These are phyloP conservation scores for Ptycholaimellus sp. DNA, from an alignment of 2,888 invertebrate species.

Conservation along the genomic window DNA sequence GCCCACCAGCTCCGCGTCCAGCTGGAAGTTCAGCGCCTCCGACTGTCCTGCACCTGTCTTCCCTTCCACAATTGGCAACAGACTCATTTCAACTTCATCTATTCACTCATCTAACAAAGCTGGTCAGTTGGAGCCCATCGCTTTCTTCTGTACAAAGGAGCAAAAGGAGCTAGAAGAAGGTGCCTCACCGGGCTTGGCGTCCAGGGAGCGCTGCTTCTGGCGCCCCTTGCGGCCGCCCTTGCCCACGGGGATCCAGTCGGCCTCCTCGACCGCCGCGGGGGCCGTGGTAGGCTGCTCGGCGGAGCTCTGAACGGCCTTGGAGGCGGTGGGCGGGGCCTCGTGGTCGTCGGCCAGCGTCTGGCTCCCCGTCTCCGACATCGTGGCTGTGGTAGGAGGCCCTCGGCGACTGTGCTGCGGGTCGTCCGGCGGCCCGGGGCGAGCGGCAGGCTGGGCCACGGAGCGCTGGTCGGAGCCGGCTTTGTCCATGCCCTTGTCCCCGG, in stretches of 20 bases:
- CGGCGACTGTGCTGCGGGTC: constrained; percentile 5
- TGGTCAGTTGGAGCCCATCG: constrained; percentile 2
- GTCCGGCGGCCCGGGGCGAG: constrained; percentile 7
- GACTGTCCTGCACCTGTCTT: constrained; percentile 27
- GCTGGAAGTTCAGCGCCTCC: constrained; percentile 80
- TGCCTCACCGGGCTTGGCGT: no score
- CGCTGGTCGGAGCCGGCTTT: neutral
- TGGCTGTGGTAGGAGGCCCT: neutral
- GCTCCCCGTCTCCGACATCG: neutral
- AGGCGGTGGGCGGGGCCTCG: no score
- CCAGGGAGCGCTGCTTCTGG: constrained; percentile 5
- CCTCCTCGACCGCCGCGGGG: constrained; percentile 31
- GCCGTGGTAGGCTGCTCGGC: neutral
- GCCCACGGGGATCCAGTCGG: constrained; percentile 39
- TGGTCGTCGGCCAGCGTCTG: neutral
- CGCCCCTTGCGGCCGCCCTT: constrained; percentile 12
- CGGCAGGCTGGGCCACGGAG: constrained; percentile 6
- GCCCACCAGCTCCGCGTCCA: constrained; percentile 64
- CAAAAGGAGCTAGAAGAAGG: no score
- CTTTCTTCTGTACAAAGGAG: constrained; percentile 10
- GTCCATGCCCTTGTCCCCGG: neutral
- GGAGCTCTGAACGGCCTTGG: neutral
- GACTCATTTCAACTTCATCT: no score
- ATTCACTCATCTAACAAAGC: neutral
- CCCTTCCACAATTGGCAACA: no score